Evolutionary conservation across 2,888 invertebrate species (phyloP).

Genomic region (Adela reaumurella): DNA sequence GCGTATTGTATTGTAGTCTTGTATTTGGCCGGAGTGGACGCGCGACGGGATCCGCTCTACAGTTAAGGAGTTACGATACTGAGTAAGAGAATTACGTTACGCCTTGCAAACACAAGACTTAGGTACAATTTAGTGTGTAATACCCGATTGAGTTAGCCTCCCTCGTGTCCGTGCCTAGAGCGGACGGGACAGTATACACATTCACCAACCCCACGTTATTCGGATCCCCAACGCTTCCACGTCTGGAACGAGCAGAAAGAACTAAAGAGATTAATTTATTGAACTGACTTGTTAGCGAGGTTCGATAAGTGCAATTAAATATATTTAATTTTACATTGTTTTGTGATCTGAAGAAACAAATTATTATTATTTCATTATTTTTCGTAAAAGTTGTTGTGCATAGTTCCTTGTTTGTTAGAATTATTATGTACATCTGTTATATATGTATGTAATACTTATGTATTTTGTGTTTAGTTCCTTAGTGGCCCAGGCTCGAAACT

Average conservation of each 20-base stretch:
- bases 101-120: too few species aligned
- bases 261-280: neutral
- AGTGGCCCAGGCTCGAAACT: neutral
- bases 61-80: too few species aligned
- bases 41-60: too few species aligned
- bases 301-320: neutral
- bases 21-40: too few species aligned
- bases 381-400: constrained; percentile 35
- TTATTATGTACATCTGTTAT: constrained; percentile 19
- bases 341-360: neutral
- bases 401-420: constrained; percentile 53
- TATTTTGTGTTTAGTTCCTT: neutral
- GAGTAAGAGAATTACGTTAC: too few species aligned
- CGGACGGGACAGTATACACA: too few species aligned
- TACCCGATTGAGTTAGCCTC: too few species aligned
- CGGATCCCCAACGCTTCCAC: too few species aligned
- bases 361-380: constrained; percentile 13
- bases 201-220: too few species aligned
- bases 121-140: too few species aligned
- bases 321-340: neutral
- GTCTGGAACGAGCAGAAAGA: too few species aligned
- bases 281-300: neutral
- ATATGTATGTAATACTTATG: neutral
- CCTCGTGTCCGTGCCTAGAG: too few species aligned
- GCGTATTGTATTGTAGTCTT: neutral